Evolutionary conservation across 2,888 invertebrate genomes (phyloP).

Genomic region (Drosophila affinis): DNA sequence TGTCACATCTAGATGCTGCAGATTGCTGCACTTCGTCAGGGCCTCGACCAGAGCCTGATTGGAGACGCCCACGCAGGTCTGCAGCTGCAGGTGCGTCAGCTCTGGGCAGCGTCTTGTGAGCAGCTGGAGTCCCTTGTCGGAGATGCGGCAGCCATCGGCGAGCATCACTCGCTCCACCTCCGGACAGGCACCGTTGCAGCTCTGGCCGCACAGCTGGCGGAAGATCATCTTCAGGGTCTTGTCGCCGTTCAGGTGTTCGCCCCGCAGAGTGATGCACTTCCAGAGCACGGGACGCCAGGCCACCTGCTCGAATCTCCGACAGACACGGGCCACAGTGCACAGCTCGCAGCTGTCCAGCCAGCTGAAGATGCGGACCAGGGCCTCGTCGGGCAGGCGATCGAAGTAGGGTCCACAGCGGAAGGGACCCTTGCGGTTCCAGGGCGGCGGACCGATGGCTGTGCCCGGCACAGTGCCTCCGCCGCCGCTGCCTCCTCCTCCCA

Average conservation of each 20-base stretch:
- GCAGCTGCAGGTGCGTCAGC: conserved; percentile 91
- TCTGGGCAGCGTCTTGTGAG: conserved; percentile 92
- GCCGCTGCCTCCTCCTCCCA: conserved; percentile 24
- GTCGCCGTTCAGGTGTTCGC: conserved; percentile 86
- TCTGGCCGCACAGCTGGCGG: conserved; percentile 87
- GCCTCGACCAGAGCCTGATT: conserved; percentile 91
- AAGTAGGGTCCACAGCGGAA: conserved; percentile 84
- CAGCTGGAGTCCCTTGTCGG: conserved; percentile 90
- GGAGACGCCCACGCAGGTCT: conserved; percentile 89
- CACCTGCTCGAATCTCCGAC: conserved; percentile 89
- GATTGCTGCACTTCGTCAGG: conserved; percentile 90
- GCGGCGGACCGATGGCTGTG: conserved; percentile 75
- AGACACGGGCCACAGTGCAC: conserved; percentile 90
- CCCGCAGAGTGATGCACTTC: conserved; percentile 88
- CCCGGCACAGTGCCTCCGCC: conserved; percentile 16
- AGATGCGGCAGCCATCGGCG: conserved; percentile 88
- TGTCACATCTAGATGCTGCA: conserved; percentile 93
- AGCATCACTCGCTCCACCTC: conserved; percentile 88
- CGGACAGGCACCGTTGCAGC: conserved; percentile 88
- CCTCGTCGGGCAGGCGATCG: conserved; percentile 88
- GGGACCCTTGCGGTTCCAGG: conserved; percentile 83
- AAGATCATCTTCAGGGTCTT: conserved; percentile 87
- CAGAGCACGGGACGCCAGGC: conserved; percentile 92
- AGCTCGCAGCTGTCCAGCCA: conserved; percentile 89
- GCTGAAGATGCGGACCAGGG: conserved; percentile 88